phyloP scores from a whole-genome alignment of 1,140 invertebrate species.

The Paraescarpia echinospica region DNA sequence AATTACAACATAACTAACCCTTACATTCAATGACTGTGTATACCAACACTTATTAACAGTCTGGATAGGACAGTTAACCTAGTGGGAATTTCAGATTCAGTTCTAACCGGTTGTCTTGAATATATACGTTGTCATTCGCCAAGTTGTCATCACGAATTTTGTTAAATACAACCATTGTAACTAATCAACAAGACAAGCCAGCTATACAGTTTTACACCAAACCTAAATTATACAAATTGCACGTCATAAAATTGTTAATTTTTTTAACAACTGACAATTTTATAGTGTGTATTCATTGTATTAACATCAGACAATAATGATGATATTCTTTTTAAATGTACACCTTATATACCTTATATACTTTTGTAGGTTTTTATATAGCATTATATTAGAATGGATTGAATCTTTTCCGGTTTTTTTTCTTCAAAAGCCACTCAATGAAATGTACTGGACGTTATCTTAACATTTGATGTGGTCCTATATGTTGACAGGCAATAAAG shows the following conservation, averaged over 20 bases:
- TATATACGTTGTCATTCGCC: no score
- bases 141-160: background rate
- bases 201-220: background rate
- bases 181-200: background rate
- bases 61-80: background rate
- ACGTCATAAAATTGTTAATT: background rate
- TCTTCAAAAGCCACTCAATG: background rate
- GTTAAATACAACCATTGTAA: background rate
- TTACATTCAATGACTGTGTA: background rate
- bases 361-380: background rate
- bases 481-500: no score
- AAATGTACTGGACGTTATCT: background rate
- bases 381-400: background rate
- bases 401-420: background rate
- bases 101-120: background rate
- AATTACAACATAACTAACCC: background rate
- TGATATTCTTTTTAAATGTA: no score
- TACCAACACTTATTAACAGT: no score
- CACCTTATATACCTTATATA: background rate
- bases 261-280: background rate
- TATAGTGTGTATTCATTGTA: no score
- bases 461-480: background rate
- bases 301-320: no score
- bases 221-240: no score
- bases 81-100: background rate